Percentiles rank a stretch among this genome's conserved stretches.
phyloP scores from a whole-genome alignment of 2,797 vertebrate genomes.

The Chaetodon trifasciatus region DNA sequence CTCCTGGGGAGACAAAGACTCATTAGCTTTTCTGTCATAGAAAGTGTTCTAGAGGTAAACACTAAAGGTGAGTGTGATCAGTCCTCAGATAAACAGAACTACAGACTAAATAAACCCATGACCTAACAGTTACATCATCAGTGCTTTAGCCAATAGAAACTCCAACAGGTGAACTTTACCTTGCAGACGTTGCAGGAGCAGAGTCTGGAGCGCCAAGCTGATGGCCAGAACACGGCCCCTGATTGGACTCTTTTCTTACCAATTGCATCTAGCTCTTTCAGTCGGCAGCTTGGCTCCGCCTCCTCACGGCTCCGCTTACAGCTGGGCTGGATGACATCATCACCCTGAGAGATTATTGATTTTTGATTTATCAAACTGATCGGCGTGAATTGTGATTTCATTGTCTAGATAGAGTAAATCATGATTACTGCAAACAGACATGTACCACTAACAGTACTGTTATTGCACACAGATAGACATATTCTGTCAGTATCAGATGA shows the following conservation, averaged over 20 bases:
- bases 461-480: too few species aligned
- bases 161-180: constrained; percentile 79
- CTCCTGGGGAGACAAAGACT: constrained; percentile 70
- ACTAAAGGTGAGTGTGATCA: neutral
- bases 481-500: too few species aligned
- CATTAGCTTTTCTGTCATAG: too few species aligned
- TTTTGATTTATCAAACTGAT: neutral
- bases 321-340: constrained; percentile 54
- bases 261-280: constrained; percentile 83
- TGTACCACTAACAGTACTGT: too few species aligned
- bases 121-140: constrained; percentile 3
- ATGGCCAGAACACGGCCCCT: constrained; percentile 93
- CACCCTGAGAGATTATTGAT: constrained; percentile 47
- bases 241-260: constrained; percentile 74
- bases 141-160: neutral
- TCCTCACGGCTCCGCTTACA: constrained; percentile 77
- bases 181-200: constrained; percentile 90
- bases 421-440: neutral
- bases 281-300: constrained; percentile 80
- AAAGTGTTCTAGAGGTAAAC: too few species aligned
- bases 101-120: neutral
- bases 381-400: neutral
- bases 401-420: neutral
- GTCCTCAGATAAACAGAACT: neutral
- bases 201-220: constrained; percentile 91